Evolutionary conservation across 2,888 invertebrate species (phyloP).

Genomic region (Pristionchus japonicus): DNA sequence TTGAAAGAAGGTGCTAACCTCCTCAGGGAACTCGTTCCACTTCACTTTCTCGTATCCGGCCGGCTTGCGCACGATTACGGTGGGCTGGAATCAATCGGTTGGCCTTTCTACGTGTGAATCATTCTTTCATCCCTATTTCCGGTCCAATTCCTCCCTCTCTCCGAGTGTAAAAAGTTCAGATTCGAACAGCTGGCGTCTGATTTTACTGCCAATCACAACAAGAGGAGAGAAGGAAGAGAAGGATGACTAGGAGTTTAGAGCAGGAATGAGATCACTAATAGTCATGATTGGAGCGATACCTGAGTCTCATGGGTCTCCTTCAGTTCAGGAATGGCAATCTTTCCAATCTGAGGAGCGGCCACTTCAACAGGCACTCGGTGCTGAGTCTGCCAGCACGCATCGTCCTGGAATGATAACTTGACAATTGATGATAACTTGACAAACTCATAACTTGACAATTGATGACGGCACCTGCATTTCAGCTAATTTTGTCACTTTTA

Average conservation of each 20-base stretch:
- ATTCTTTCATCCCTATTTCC: neutral
- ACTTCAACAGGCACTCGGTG: constrained; percentile 60
- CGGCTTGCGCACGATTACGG: constrained; percentile 70
- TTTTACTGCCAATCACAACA: constrained; percentile 14
- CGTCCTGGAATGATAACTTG: no score
- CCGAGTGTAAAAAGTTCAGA: constrained; percentile 2
- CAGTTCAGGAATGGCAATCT: constrained; percentile 63
- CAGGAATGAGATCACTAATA: no score
- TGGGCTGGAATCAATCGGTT: constrained; percentile 54
- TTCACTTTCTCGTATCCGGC: constrained; percentile 63
- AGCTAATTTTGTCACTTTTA: no score
- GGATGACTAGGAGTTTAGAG: neutral
- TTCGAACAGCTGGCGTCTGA: constrained; percentile 11
- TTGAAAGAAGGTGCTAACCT: constrained; percentile 44
- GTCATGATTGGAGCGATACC: no score
- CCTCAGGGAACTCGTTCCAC: constrained; percentile 73
- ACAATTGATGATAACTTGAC: no score
- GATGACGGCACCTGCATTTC: no score
- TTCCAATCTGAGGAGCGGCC: constrained; percentile 63
- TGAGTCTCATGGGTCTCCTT: constrained; percentile 59
- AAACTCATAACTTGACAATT: no score
- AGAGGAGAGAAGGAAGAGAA: neutral
- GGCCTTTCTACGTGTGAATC: neutral
- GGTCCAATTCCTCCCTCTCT: constrained; percentile 4
- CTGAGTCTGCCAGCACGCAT: constrained; percentile 67